These are phyloP conservation scores for Dendrolimus kikuchii DNA, from an alignment of 1,140 invertebrate species.

Conservation along the genomic window DNA sequence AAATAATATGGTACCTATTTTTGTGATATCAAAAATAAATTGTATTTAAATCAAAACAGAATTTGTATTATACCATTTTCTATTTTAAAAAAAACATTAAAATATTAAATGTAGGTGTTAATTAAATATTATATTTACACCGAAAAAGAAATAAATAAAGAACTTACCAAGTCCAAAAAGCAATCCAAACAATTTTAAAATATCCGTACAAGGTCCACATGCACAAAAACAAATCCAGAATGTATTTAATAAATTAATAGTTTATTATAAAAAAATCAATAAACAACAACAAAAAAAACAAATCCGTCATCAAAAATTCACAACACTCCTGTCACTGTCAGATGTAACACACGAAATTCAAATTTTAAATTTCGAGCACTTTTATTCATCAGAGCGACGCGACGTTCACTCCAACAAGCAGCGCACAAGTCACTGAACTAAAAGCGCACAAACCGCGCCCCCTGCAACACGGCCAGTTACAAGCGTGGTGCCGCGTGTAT, in stretches of 20 bases:
- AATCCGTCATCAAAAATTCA: conserved; percentile 15
- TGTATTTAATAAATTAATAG: conserved; percentile 20
- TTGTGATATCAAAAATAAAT: too few species aligned
- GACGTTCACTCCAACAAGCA: conserved; percentile 31
- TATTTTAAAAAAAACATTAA: neutral
- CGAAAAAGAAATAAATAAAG: conserved; percentile 8
- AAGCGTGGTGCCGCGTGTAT: conserved; percentile 31
- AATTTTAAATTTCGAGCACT: conserved; percentile 22
- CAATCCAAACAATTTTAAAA: conserved; percentile 55
- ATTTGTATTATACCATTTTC: neutral
- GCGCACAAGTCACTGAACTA: conserved; percentile 58
- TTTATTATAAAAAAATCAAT: conserved; percentile 20
- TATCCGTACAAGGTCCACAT: conserved; percentile 35
- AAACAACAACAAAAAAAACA: conserved; percentile 10
- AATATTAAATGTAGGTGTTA: neutral
- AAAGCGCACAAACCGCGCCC: conserved; percentile 26
- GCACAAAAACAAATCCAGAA: conserved; percentile 38
- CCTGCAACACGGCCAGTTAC: conserved; percentile 25
- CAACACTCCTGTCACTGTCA: conserved; percentile 43
- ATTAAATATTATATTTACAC: conserved; percentile 1
- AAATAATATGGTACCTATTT: too few species aligned
- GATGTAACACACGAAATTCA: conserved; percentile 31
- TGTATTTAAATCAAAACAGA: too few species aligned
- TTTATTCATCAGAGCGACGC: conserved; percentile 13
- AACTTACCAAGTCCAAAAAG: conserved; percentile 61